Evolutionary conservation across 1,140 invertebrate genomes (phyloP), one percentile per base, ranked within the genome.

Genomic region (Zaprionus capensis): DNA sequence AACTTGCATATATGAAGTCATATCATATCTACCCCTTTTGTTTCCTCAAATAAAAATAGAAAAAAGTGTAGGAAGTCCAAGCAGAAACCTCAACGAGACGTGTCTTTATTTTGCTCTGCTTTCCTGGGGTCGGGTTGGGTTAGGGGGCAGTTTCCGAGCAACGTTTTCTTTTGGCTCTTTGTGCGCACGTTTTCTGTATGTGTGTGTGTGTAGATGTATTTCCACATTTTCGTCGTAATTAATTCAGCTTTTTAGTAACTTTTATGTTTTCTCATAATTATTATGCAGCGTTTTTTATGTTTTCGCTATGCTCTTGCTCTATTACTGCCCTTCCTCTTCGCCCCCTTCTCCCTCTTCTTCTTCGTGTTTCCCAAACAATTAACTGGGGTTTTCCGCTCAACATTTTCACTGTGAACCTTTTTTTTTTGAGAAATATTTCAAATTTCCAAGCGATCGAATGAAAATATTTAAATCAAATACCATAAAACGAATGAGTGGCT

Each of bases 191-290:
- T 84, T 76, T 56, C 24, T 51, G 15, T 59, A 20, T 24, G 24
- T 5, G 9, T 5, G 6, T 9, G 44, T 31, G 14, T 58, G 59
- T 57, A 36, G 24, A 67, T 80, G 49, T 87, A 24, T 83, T 67
- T 44, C 49, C 9, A 67, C 55, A 67, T 73, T 78, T 80, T 78
- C 63, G 51, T 73, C 20, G 62, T 84, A 90, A 88, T 90, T 79
- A 84, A 88, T 81, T 84, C 85, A 75, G 31, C 62, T 75, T 78
- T 75, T 74, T 78, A 56, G 65, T 71, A 68, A 66, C 59, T 63
- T 71, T 72, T 88, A 65, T 80, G 66, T 81, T 84, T 84, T 84
- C 85, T 44, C 84, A 90, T 88, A 84, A 90, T 88, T 84, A 81
- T 81, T 88, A 88, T 84, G 75, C 81, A 81, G 74, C 75, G 67